phyloP scores from a whole-genome alignment of 1,140 invertebrate species.

The Psilanteris sp. region DNA sequence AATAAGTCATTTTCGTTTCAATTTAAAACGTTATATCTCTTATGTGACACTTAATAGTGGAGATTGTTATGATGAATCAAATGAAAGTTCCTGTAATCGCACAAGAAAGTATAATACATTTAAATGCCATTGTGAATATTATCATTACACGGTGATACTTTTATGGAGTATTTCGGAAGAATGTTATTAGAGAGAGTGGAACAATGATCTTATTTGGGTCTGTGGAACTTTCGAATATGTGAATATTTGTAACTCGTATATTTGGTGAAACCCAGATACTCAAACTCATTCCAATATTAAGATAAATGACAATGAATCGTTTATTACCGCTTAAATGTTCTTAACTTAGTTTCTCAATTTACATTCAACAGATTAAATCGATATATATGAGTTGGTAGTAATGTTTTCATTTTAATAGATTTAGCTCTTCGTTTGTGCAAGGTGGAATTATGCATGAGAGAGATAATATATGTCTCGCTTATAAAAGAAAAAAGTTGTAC shows the following conservation, averaged over 20 bases:
- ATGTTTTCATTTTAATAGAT: no score
- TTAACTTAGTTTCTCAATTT: slow-evolving; percentile 18
- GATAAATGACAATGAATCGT: slow-evolving; percentile 9
- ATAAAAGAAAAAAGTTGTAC: no score
- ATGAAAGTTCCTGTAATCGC: slow-evolving; percentile 27
- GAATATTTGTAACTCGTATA: slow-evolving; percentile 12
- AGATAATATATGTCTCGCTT: no score
- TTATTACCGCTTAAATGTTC: slow-evolving; percentile 1
- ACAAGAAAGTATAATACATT: slow-evolving; percentile 32
- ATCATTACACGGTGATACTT: slow-evolving; percentile 20
- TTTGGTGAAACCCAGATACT: slow-evolving; percentile 31
- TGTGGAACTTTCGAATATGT: slow-evolving; percentile 31
- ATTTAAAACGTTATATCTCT: no score
- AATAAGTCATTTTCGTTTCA: no score
- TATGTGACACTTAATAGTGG: no score
- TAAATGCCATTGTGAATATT: slow-evolving; percentile 26
- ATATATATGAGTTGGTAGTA: no score
- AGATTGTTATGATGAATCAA: not conserved
- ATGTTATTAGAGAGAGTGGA: slow-evolving; percentile 37
- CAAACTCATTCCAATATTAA: slow-evolving; percentile 25
- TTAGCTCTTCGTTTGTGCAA: no score
- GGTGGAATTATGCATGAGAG: no score
- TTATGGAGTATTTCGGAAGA: slow-evolving; percentile 37
- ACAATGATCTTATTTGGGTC: slow-evolving; percentile 40
- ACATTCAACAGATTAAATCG: no score